A percentile compares a stretch with the other conserved stretches of the same genome.
Conservation (phyloP, 1,140 invertebrate species). For the Nilaparvata lugens region DNA sequence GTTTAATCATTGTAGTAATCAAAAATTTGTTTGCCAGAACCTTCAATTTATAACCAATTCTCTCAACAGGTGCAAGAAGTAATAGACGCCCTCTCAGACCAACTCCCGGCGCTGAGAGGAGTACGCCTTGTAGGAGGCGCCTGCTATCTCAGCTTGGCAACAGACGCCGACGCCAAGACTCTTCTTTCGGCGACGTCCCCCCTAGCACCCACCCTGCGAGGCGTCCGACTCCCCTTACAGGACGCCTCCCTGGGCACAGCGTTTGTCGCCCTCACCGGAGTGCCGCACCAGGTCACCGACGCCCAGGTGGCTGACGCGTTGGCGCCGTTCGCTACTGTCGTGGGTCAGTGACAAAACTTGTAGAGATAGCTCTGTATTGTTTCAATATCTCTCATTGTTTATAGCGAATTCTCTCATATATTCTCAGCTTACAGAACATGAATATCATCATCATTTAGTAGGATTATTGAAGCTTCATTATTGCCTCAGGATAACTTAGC, state of each 20-base stretch:
- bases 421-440: too few species aligned
- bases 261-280: constrained; percentile 32
- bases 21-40: too few species aligned
- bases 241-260: constrained; percentile 32
- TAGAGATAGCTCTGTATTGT: too few species aligned
- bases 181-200: constrained; percentile 18
- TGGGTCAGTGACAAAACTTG: constrained; percentile 27
- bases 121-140: constrained; percentile 29
- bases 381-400: neutral
- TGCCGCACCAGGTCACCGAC: constrained; percentile 35
- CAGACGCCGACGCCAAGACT: constrained; percentile 26
- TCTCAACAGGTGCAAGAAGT: constrained; percentile 32
- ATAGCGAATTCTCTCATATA: neutral
- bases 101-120: constrained; percentile 31
- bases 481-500: too few species aligned
- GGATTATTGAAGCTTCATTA: too few species aligned
- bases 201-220: constrained; percentile 16
- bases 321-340: constrained; percentile 33
- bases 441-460: too few species aligned
- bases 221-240: constrained; percentile 27
- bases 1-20: too few species aligned
- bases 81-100: constrained; percentile 34
- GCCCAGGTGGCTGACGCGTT: constrained; percentile 30
- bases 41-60: too few species aligned
- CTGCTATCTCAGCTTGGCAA: constrained; percentile 33